Evolutionary conservation across 2,888 invertebrate genomes (phyloP).

Genomic region (Toxonevra muliebris): DNA sequence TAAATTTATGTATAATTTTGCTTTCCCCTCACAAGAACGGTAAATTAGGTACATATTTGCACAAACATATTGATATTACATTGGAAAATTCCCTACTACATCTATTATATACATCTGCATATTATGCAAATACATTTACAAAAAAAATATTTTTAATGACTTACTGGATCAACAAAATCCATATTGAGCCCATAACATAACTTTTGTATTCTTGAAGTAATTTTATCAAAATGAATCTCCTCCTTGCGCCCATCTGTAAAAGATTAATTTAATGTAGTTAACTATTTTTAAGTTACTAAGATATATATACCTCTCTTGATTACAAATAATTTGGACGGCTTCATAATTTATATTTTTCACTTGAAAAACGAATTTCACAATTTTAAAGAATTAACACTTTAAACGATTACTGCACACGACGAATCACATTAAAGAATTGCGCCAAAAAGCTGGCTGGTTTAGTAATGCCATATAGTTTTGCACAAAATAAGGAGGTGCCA

Average conservation of each 20-base stretch:
- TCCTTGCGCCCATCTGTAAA: slow-evolving; percentile 85
- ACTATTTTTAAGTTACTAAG: slow-evolving; percentile 1
- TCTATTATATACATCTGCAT: too few relatives aligned
- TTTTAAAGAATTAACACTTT: too few relatives aligned
- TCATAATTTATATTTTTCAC: slow-evolving; percentile 26
- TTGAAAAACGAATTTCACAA: neutral
- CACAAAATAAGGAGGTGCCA: too few relatives aligned
- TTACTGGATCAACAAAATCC: slow-evolving; percentile 96
- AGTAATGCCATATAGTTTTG: too few relatives aligned
- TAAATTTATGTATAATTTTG: too few relatives aligned
- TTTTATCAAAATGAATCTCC: slow-evolving; percentile 96
- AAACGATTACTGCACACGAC: too few relatives aligned
- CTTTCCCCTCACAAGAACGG: too few relatives aligned
- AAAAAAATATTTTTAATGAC: slow-evolving; percentile 52
- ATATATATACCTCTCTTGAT: slow-evolving; percentile 66
- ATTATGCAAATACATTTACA: neutral
- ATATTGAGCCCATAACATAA: slow-evolving; percentile 94
- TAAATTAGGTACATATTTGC: too few relatives aligned
- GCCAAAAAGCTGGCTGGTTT: too few relatives aligned
- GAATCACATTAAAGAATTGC: too few relatives aligned
- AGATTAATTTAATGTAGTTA: slow-evolving; percentile 15
- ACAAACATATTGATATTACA: too few relatives aligned
- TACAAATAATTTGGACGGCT: slow-evolving; percentile 64
- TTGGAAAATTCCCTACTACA: too few relatives aligned
- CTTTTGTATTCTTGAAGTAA: slow-evolving; percentile 94